A percentile compares a stretch with the other conserved stretches of the same genome.
phyloP scores from a whole-genome alignment of 2,797 vertebrate species.

The Oophaga sylvatica region DNA sequence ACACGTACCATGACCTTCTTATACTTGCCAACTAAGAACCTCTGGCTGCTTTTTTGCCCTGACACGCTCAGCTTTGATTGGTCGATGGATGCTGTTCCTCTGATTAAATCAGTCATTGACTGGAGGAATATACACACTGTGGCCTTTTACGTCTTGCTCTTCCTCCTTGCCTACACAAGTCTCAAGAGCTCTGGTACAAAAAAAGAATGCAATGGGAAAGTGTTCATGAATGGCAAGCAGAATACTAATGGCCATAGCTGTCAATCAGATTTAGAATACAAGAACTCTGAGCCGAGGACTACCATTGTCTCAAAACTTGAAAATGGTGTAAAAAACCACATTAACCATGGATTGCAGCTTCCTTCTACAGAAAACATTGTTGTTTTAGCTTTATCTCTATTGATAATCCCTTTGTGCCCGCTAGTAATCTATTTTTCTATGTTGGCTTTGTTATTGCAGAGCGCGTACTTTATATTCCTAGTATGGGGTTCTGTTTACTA shows the following conservation, averaged over 20 bases:
- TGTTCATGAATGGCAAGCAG: conserved; percentile 86
- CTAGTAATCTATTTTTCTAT: conserved; percentile 98
- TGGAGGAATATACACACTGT: conserved; percentile 89
- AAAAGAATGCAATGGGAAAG: conserved; percentile 85
- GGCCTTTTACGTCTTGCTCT: conserved; percentile 85
- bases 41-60: conserved; percentile 94
- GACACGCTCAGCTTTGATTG: conserved; percentile 97
- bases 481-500: conserved; percentile 98
- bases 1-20: conserved; percentile 90
- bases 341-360: conserved; percentile 78
- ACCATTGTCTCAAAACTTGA: conserved; percentile 76
- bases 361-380: conserved; percentile 91
- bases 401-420: conserved; percentile 93
- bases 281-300: conserved; percentile 75
- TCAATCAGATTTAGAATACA: conserved; percentile 79
- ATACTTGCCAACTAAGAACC: conserved; percentile 90
- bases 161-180: conserved; percentile 82
- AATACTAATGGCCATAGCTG: conserved; percentile 90
- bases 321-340: conserved; percentile 85
- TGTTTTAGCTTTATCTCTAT: conserved; percentile 88
- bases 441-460: conserved; percentile 98
- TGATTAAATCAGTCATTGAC: conserved; percentile 84
- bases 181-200: conserved; percentile 74
- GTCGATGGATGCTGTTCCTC: conserved; percentile 97
- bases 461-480: conserved; percentile 97